Evolutionary conservation across 2,113 vertebrate species (phyloP).

Genomic region (Apeltes quadracus): DNA sequence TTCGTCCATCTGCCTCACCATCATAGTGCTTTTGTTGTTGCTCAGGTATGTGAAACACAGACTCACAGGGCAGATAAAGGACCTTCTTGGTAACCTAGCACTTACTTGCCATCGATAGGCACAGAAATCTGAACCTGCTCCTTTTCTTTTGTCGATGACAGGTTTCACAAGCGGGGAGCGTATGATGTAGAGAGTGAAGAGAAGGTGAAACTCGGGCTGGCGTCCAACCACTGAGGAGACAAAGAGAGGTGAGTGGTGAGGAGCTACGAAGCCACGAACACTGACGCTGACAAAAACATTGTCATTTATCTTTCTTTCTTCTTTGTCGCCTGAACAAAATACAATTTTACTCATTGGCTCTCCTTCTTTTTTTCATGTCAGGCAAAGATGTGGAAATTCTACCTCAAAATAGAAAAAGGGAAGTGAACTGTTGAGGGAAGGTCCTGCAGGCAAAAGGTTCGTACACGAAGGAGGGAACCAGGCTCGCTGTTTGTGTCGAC

Average conservation of each 20-base stretch:
- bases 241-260: conserved; percentile 67
- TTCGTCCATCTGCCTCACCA: conserved; percentile 90
- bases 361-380: conserved; percentile 11
- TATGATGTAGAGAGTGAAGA: conserved; percentile 97
- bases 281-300: neutral
- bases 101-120: neutral
- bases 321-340: neutral
- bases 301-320: neutral
- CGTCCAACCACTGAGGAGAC: conserved; percentile 85
- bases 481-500: conserved; percentile 24
- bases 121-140: conserved; percentile 17
- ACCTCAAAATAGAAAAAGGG: conserved; percentile 81
- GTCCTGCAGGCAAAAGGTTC: conserved; percentile 59
- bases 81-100: neutral
- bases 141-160: conserved; percentile 62
- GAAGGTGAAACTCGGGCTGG: conserved; percentile 92
- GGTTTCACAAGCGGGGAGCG: conserved; percentile 94
- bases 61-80: neutral
- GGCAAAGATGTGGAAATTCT: conserved; percentile 79
- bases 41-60: conserved; percentile 82
- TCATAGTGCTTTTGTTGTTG: conserved; percentile 90
- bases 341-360: conserved; percentile 21
- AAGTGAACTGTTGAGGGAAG: conserved; percentile 67
- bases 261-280: neutral
- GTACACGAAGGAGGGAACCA: conserved; percentile 62